Conservation (phyloP, 2,888 invertebrate species). For the Lymantria monacha region DNA sequence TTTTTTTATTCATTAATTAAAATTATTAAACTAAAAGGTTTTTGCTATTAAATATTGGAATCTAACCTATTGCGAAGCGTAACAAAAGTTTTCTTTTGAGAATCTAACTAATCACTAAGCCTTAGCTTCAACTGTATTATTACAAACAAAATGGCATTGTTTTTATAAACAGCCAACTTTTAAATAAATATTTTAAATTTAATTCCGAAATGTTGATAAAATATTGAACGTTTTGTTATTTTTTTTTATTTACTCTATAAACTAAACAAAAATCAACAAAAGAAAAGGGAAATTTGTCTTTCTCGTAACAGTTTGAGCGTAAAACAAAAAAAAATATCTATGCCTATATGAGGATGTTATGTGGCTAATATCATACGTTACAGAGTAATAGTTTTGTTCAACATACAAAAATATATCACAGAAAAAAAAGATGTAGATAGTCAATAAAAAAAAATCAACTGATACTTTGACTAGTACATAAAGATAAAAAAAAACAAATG, state of each 20-base stretch:
- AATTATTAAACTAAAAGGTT: slow-evolving; percentile 59
- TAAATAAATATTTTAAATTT: slow-evolving; percentile 32
- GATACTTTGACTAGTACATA: slow-evolving; percentile 72
- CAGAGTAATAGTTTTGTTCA: slow-evolving; percentile 61
- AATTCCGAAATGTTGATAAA: slow-evolving; percentile 19
- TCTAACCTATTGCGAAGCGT: slow-evolving; percentile 68
- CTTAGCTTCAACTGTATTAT: slow-evolving; percentile 52
- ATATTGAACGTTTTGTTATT: slow-evolving; percentile 22
- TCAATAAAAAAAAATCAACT: slow-evolving; percentile 54
- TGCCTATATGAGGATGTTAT: slow-evolving; percentile 60
- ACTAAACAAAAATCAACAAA: slow-evolving; percentile 31
- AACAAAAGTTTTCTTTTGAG: slow-evolving; percentile 66
- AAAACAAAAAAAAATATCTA: slow-evolving; percentile 29
- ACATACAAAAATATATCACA: slow-evolving; percentile 70
- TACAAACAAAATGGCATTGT: slow-evolving; percentile 54
- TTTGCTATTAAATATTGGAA: slow-evolving; percentile 57
- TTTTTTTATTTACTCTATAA: slow-evolving; percentile 25
- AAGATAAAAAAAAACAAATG: slow-evolving; percentile 49
- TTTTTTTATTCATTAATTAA: slow-evolving; percentile 1
- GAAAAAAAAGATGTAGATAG: slow-evolving; percentile 51
- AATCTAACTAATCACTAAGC: slow-evolving; percentile 74
- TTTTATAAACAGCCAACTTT: slow-evolving; percentile 30
- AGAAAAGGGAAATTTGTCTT: slow-evolving; percentile 31
- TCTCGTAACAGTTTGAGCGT: slow-evolving; percentile 43
- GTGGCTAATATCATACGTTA: slow-evolving; percentile 63